Conservation (phyloP, 1,140 invertebrate species). For the Orchestia grillus region DNA sequence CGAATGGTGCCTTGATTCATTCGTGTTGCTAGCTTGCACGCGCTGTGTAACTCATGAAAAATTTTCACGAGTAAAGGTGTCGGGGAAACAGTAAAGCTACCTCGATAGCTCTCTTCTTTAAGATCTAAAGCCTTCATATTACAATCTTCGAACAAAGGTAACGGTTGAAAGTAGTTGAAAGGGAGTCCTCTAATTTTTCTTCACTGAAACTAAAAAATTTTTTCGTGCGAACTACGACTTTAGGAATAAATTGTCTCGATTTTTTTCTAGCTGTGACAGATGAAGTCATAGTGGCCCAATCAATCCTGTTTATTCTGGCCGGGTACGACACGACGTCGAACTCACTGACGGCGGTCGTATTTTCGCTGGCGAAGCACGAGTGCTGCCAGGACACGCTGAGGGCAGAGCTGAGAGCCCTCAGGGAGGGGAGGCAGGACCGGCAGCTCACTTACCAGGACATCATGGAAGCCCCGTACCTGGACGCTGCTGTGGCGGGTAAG, state of each 20-base stretch:
- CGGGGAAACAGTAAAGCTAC: too few relatives aligned
- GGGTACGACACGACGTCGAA: conserved; percentile 55
- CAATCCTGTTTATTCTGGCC: conserved; percentile 46
- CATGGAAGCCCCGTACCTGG: conserved; percentile 52
- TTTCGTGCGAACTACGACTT: neutral
- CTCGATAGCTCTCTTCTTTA: too few relatives aligned
- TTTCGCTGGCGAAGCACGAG: neutral
- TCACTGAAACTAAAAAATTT: neutral
- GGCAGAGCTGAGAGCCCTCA: neutral
- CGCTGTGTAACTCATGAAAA: too few relatives aligned
- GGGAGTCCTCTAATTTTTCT: too few relatives aligned
- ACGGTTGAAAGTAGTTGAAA: too few relatives aligned
- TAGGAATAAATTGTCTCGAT: neutral
- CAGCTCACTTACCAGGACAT: conserved; percentile 38
- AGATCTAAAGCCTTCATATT: too few relatives aligned
- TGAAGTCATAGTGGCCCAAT: neutral
- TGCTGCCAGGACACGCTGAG: neutral
- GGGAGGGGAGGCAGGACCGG: neutral
- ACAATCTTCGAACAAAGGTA: too few relatives aligned
- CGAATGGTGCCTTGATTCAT: too few relatives aligned
- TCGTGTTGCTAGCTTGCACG: too few relatives aligned
- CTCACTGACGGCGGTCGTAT: neutral
- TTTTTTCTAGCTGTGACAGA: neutral
- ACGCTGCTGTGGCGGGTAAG: conserved; percentile 27
- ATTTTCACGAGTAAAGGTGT: too few relatives aligned